These are phyloP conservation scores for Monochamus saltuarius DNA, from an alignment of 1,140 invertebrate species.

Conservation along the genomic window DNA sequence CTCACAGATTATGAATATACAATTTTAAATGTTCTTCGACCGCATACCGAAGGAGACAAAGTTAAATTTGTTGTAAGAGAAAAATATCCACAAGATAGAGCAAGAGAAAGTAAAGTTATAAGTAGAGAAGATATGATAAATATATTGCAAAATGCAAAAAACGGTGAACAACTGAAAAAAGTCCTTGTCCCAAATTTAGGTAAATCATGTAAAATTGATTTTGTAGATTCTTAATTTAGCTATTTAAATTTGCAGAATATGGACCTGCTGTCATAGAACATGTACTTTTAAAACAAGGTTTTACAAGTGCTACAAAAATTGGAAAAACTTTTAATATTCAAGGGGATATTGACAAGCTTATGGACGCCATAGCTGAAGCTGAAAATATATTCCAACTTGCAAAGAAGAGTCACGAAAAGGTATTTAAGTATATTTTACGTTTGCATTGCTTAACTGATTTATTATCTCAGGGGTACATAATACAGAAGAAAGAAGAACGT, in stretches of 20 bases:
- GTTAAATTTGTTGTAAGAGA: slow-evolving; percentile 89
- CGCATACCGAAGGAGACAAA: slow-evolving; percentile 91
- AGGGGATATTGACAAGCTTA: slow-evolving; percentile 66
- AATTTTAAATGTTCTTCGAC: slow-evolving; percentile 91
- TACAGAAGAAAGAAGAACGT: slow-evolving; percentile 81
- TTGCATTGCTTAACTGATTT: slow-evolving; percentile 5
- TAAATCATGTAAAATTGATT: slow-evolving; percentile 45
- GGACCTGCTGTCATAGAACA: slow-evolving; percentile 91
- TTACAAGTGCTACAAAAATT: slow-evolving; percentile 55
- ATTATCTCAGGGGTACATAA: slow-evolving; percentile 69
- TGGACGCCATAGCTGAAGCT: slow-evolving; percentile 69
- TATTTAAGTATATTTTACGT: slow-evolving; percentile 37
- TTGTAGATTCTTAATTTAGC: not conserved
- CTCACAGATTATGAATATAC: slow-evolving; percentile 89
- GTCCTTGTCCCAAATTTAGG: slow-evolving; percentile 78
- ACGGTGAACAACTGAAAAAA: slow-evolving; percentile 81
- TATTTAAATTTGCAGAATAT: slow-evolving; percentile 65
- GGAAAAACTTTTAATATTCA: slow-evolving; percentile 67
- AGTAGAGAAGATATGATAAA: slow-evolving; percentile 51
- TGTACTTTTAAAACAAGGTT: slow-evolving; percentile 70
- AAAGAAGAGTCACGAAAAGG: slow-evolving; percentile 54
- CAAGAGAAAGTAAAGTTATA: slow-evolving; percentile 62
- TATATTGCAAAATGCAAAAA: slow-evolving; percentile 67
- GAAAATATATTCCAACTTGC: slow-evolving; percentile 64
- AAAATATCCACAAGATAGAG: slow-evolving; percentile 81